A percentile compares a stretch with the other conserved stretches of the same genome.
Evolutionary conservation across 1,140 invertebrate species (phyloP).

Genomic region (Pseudomyrmex sp.): DNA sequence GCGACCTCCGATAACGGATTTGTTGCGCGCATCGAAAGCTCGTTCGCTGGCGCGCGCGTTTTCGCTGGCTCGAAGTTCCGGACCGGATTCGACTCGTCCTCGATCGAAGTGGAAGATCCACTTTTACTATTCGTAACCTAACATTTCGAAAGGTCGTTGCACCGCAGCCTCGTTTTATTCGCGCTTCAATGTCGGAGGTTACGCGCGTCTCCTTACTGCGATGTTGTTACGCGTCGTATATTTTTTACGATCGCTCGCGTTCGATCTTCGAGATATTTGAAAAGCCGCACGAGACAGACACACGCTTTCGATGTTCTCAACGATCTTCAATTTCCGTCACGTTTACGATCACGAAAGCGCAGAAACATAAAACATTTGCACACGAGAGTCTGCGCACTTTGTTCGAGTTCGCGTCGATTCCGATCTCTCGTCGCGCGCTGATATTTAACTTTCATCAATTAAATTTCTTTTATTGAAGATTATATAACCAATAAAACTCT

Average conservation of each 20-base stretch:
- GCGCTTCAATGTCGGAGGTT: slow-evolving; percentile 11
- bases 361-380: neutral
- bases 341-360: slow-evolving; percentile 9
- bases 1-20: neutral
- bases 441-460: too few relatives aligned
- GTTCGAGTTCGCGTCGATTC: neutral
- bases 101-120: slow-evolving; percentile 36
- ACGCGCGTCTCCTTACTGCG: slow-evolving; percentile 3
- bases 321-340: neutral
- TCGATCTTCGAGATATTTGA: slow-evolving; percentile 6
- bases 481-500: neutral
- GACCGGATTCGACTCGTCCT: slow-evolving; percentile 13
- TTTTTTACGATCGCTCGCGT: slow-evolving; percentile 26
- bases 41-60: neutral
- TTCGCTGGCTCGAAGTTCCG: slow-evolving; percentile 4
- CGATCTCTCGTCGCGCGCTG: neutral
- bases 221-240: neutral
- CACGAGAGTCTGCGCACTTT: neutral
- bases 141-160: slow-evolving; percentile 40
- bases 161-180: neutral
- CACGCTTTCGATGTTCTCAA: slow-evolving; percentile 29
- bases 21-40: neutral
- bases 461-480: too few relatives aligned
- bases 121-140: slow-evolving; percentile 59
- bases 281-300: neutral